phyloP scores from a whole-genome alignment of 1,140 invertebrate species.

The Drosophila ironensis region DNA sequence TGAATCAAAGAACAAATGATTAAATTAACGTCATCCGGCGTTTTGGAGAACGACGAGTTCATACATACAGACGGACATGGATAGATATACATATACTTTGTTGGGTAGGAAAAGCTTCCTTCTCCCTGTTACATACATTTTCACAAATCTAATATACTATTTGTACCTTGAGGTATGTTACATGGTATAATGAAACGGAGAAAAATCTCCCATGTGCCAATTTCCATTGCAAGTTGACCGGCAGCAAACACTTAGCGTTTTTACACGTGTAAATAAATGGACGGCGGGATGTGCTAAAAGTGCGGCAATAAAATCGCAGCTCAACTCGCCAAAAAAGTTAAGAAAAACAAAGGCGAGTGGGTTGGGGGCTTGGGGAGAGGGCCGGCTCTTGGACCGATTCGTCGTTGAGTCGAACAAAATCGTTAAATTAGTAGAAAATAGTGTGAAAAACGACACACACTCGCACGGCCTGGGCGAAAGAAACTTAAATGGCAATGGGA shows the following conservation, averaged over 20 bases:
- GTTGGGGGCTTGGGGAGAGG: not conserved
- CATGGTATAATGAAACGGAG: not conserved
- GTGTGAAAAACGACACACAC: constrained; percentile 62
- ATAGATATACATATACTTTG: too few relatives aligned
- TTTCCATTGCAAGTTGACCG: constrained; percentile 48
- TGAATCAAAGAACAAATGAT: too few relatives aligned
- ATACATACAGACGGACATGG: too few relatives aligned
- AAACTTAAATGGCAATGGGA: constrained; percentile 70
- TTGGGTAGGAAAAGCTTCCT: too few relatives aligned
- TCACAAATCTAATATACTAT: too few relatives aligned
- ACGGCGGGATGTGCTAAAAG: constrained; percentile 61
- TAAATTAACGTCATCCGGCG: too few relatives aligned
- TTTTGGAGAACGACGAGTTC: too few relatives aligned
- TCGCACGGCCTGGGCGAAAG: constrained; percentile 15
- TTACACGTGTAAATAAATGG: constrained; percentile 46
- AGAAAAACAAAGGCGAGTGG: not conserved
- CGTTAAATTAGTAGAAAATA: constrained; percentile 79
- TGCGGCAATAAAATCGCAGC: constrained; percentile 65
- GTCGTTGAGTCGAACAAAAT: constrained; percentile 60
- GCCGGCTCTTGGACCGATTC: constrained; percentile 18
- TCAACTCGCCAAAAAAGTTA: not conserved
- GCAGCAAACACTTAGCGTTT: constrained; percentile 36
- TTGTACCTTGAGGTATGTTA: too few relatives aligned
- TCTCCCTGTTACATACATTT: too few relatives aligned
- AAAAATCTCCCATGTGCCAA: constrained; percentile 40